Conservation (phyloP, 2,888 invertebrate species). For the Cheilosia scutellata region DNA sequence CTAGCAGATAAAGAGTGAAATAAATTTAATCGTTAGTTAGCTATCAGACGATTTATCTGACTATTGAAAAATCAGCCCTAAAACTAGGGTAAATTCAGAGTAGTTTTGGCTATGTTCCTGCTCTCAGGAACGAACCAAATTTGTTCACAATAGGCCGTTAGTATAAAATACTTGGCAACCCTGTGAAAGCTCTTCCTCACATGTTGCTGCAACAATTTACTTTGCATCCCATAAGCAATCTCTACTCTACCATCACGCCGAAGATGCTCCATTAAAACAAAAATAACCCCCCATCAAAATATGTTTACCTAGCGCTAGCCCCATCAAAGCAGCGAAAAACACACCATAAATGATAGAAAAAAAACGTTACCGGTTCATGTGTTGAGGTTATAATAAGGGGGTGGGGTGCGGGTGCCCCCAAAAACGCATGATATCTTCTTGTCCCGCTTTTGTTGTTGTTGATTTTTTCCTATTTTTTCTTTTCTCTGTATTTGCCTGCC, state of each 20-base stretch:
- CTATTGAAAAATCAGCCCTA: no score
- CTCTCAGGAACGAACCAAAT: no score
- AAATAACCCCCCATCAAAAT: constrained; percentile 7
- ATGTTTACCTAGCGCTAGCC: neutral
- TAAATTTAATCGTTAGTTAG: no score
- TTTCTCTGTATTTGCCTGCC: constrained; percentile 51
- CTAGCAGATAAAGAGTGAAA: no score
- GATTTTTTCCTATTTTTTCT: constrained; percentile 22
- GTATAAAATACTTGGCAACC: constrained; percentile 7
- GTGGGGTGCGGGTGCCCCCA: constrained; percentile 50
- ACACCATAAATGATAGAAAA: constrained; percentile 36
- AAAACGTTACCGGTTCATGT: constrained; percentile 34
- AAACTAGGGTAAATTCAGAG: no score
- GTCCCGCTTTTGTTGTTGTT: constrained; percentile 21
- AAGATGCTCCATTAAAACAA: neutral
- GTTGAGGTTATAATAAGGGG: constrained; percentile 22
- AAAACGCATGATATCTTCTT: constrained; percentile 63
- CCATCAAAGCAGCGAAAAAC: constrained; percentile 31
- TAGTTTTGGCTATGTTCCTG: no score
- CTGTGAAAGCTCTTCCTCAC: constrained; percentile 27
- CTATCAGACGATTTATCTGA: no score
- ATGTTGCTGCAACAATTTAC: constrained; percentile 47
- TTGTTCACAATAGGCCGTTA: no score
- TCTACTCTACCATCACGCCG: constrained; percentile 8
- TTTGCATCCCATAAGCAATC: constrained; percentile 3